Evolutionary conservation across 2,797 vertebrate species (phyloP).

Genomic region (Vireo griseus): DNA sequence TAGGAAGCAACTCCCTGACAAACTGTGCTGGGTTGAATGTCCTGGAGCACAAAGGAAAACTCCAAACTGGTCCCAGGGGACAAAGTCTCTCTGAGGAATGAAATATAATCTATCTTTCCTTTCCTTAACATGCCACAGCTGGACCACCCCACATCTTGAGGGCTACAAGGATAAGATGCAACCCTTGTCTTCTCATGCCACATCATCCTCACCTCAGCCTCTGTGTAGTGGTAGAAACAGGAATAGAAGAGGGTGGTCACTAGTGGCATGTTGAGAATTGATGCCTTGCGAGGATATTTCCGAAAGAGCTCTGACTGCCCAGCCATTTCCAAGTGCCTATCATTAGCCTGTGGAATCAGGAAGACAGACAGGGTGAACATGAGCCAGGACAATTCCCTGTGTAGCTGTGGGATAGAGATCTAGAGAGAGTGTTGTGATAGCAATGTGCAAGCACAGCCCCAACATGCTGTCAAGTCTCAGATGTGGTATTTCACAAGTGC

Average conservation of each 20-base stretch:
- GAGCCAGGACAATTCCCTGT: not conserved
- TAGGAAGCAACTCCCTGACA: not conserved
- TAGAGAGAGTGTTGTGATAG: not conserved
- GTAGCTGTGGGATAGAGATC: not conserved
- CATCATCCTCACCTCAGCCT: conserved; percentile 80
- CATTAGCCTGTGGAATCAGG: conserved; percentile 76
- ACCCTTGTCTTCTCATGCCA: not conserved
- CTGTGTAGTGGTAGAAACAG: conserved; percentile 92
- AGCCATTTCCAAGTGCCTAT: conserved; percentile 78
- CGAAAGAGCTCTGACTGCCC: conserved; percentile 87
- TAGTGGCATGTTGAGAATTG: conserved; percentile 92
- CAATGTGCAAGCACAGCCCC: not conserved
- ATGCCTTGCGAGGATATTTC: conserved; percentile 89
- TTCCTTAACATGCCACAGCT: not conserved
- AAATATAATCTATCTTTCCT: not conserved
- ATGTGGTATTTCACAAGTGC: not conserved
- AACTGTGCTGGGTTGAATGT: not conserved
- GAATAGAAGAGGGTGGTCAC: conserved; percentile 94
- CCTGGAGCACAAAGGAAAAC: not conserved
- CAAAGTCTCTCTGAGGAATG: not conserved
- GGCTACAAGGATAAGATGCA: not conserved
- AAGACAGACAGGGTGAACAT: not conserved
- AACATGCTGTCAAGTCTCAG: not conserved
- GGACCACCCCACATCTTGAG: not conserved
- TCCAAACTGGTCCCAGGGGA: not conserved